These are phyloP conservation scores for Drosophila pandora DNA, from an alignment of 1,140 invertebrate genomes.

Conservation along the genomic window DNA sequence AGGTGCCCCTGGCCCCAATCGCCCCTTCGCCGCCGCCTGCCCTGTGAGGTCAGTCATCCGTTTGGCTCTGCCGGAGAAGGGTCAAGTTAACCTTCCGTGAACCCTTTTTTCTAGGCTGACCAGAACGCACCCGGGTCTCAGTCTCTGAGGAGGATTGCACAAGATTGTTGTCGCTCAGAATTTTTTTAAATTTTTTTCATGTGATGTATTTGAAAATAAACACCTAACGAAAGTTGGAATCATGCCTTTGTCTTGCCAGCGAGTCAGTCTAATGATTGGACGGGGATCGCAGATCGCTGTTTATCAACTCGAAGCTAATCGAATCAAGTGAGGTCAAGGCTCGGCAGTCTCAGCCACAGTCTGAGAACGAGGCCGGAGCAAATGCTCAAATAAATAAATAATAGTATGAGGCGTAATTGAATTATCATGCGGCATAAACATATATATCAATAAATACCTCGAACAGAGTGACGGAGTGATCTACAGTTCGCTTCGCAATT, in stretches of 20 bases:
- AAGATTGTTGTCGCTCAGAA: slow-evolving; percentile 15
- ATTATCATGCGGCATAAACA: neutral
- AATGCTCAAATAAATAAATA: neutral
- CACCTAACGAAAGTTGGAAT: slow-evolving; percentile 19
- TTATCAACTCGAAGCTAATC: slow-evolving; percentile 29
- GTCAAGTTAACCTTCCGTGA: neutral
- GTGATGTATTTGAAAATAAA: slow-evolving; percentile 38
- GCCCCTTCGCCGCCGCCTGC: slow-evolving; percentile 29
- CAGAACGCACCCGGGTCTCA: neutral
- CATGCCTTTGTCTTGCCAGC: slow-evolving; percentile 25
- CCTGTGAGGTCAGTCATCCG: slow-evolving; percentile 5
- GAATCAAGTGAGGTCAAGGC: slow-evolving; percentile 5
- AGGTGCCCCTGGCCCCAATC: slow-evolving; percentile 69
- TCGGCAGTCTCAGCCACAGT: neutral
- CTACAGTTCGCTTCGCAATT: slow-evolving; percentile 30
- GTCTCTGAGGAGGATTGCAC: slow-evolving; percentile 12
- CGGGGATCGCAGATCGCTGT: slow-evolving; percentile 15
- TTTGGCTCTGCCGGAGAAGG: neutral
- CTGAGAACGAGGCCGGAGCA: neutral
- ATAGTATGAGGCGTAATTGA: neutral
- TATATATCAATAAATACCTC: neutral
- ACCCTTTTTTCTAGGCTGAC: neutral
- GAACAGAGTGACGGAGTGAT: slow-evolving; percentile 6
- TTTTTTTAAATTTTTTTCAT: slow-evolving; percentile 26
- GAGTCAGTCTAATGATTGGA: neutral